Evolutionary conservation across 2,888 invertebrate species (phyloP), one percentile per base, ranked within the genome.

Genomic region (Dendrolimus pini): DNA sequence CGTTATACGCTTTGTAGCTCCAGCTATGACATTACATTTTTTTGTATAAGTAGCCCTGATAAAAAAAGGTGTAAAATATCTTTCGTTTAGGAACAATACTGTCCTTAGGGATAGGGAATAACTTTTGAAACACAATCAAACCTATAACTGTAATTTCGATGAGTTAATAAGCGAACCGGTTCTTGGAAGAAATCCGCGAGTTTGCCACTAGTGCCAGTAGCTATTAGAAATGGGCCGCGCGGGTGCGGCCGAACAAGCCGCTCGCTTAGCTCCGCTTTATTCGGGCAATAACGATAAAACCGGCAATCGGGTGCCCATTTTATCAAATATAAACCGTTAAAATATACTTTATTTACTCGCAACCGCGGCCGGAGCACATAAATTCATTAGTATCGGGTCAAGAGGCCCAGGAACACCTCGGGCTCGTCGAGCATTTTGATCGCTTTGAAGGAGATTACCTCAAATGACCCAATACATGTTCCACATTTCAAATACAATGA

Each of bases 321-420:
- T 64, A 66, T 71, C 61, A 67, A 68, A 69, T 65, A 67, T 71
- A 67, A 71, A 69, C 64, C 65, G 65, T 63, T 64, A 60, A 66
- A 67, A 62, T 65, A 65, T 68, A 62, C 61, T 52, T 65, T 70
- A 65, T 68, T 68, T 64, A 66, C 62, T 57, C 60, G 54, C 53
- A 41, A 58, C 53, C 41, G 58, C 59, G 62, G 61, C 53, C 59
- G 58, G 58, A 55, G 64, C 63, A 65, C 66, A 60, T 66, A 67
- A 70, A 74, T 71, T 47, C 47, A 47, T 47, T 47, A 47, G 47
- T 47, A 12, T 47, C 12, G 47, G 47, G 9, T 47, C 47, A 12
- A 10, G 47, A 47, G 47, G 9, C 6, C 3, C 12, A 47, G 0
- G 47, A 12, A 9, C 47, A 10, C 12, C 47, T 47, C 7, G 6